Percentiles rank a stretch among this genome's conserved stretches.
Conservation (phyloP, 2,888 invertebrate genomes). For the Ischnus inquisitorius region DNA sequence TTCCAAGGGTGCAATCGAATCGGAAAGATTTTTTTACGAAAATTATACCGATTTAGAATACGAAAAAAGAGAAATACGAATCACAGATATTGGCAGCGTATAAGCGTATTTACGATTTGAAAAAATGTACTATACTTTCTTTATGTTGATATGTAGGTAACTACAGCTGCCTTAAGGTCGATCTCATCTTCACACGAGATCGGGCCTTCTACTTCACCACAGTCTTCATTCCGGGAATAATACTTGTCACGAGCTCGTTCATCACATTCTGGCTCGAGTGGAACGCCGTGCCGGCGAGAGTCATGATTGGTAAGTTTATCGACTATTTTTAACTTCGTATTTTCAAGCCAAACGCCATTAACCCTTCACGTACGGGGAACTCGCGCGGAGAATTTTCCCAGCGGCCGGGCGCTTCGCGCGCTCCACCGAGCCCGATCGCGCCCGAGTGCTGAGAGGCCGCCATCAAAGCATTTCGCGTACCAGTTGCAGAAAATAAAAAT, state of each 20-base stretch:
- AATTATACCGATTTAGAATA: neutral
- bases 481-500: too few relatives aligned
- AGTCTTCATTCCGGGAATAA: constrained; percentile 98
- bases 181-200: constrained; percentile 97
- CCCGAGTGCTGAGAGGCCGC: too few relatives aligned
- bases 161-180: constrained; percentile 98
- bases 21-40: neutral
- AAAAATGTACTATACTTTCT: neutral
- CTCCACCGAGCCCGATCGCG: too few relatives aligned
- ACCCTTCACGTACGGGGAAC: too few relatives aligned
- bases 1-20: neutral
- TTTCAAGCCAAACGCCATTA: neutral
- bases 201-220: constrained; percentile 98
- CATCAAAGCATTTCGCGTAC: too few relatives aligned
- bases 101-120: neutral
- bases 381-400: too few relatives aligned
- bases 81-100: constrained; percentile 1
- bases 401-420: too few relatives aligned
- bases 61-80: neutral
- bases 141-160: constrained; percentile 89
- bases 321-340: neutral
- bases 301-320: constrained; percentile 95
- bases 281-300: constrained; percentile 98
- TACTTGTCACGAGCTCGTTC: constrained; percentile 98
- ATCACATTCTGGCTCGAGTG: constrained; percentile 99